A percentile compares a stretch with the other conserved stretches of the same genome.
These are phyloP conservation scores for Helarctos malayanus DNA, from an alignment of 2,797 vertebrate species.

Conservation along the genomic window DNA sequence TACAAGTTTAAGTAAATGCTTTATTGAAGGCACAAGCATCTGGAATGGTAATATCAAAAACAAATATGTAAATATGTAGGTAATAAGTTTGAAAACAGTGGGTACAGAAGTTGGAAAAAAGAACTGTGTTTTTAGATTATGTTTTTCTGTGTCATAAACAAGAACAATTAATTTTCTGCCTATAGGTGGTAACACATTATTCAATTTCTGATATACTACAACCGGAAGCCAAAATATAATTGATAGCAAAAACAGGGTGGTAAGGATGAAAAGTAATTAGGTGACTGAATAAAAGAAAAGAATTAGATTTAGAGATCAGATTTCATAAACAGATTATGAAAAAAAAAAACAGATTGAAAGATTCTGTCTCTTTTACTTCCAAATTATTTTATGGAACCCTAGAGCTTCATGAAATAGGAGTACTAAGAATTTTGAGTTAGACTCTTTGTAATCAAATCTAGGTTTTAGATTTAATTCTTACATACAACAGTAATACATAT, in stretches of 20 bases:
- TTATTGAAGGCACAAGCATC: slow-evolving; percentile 51
- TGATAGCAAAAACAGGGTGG: background rate
- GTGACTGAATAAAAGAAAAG: slow-evolving; percentile 54
- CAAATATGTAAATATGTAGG: background rate
- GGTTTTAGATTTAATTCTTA: slow-evolving; percentile 35
- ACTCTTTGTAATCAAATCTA: slow-evolving; percentile 20
- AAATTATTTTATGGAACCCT: slow-evolving; percentile 44
- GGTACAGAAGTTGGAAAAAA: background rate
- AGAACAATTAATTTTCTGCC: background rate
- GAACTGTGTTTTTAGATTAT: slow-evolving; percentile 7
- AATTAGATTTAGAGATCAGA: background rate
- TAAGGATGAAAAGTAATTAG: slow-evolving; percentile 12
- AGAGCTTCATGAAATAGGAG: slow-evolving; percentile 10
- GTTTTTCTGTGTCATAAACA: slow-evolving; percentile 39
- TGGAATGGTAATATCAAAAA: slow-evolving; percentile 33
- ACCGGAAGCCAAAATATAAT: background rate
- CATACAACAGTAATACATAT: background rate
- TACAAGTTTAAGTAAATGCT: slow-evolving; percentile 46
- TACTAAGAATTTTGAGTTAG: slow-evolving; percentile 3
- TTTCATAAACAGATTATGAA: slow-evolving; percentile 37
- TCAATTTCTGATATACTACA: slow-evolving; percentile 18
- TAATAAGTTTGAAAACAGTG: background rate
- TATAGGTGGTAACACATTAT: slow-evolving; percentile 1
- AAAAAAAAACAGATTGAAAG: slow-evolving; percentile 49
- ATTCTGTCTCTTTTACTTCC: slow-evolving; percentile 21